Evolutionary conservation across 2,113 vertebrate species (phyloP).

Genomic region (Donacobius atricapilla): DNA sequence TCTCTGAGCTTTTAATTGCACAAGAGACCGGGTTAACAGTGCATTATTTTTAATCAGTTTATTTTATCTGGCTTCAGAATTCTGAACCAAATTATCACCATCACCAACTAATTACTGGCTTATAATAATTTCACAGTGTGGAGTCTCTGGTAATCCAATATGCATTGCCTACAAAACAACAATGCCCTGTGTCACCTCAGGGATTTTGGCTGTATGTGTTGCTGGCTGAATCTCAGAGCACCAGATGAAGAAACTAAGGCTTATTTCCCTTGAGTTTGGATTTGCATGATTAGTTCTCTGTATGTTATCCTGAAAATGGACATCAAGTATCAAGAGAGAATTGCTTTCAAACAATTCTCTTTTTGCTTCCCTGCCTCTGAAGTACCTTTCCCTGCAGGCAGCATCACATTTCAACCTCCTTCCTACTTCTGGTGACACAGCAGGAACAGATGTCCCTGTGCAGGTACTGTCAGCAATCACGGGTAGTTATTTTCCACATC

Average conservation of each 20-base stretch:
- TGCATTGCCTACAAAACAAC: not conserved
- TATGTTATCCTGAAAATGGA: constrained; percentile 3
- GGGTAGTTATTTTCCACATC: not conserved
- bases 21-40: not conserved
- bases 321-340: constrained; percentile 1
- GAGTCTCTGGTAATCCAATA: constrained; percentile 14
- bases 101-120: constrained; percentile 37
- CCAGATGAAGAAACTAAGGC: constrained; percentile 42
- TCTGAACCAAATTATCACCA: constrained; percentile 40
- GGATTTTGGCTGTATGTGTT: not conserved
- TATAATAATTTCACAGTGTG: constrained; percentile 53
- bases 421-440: not conserved
- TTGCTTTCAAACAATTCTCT: not conserved
- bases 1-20: constrained; percentile 19
- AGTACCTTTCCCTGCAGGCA: constrained; percentile 19
- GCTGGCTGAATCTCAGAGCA: constrained; percentile 47
- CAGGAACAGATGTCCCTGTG: not conserved
- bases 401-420: not conserved
- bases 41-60: constrained; percentile 32
- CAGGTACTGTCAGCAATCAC: not conserved
- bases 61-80: constrained; percentile 3
- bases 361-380: constrained; percentile 5
- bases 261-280: constrained; percentile 48
- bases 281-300: constrained; percentile 56
- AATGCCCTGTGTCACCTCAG: not conserved